phyloP scores from a whole-genome alignment of 1,140 invertebrate species.

The Bacillus rossius region DNA sequence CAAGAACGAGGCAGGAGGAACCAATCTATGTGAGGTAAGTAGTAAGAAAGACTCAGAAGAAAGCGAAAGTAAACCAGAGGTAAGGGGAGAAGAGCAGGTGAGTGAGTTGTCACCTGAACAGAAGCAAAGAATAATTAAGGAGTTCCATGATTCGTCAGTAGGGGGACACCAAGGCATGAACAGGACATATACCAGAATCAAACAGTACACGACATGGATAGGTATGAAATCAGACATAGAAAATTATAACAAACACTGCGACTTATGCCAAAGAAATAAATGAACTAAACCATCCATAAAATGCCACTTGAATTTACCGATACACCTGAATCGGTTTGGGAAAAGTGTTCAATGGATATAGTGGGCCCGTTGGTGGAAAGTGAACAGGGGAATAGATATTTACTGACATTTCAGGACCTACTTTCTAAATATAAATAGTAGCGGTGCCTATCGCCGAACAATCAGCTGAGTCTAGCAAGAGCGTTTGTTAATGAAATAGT shows the following conservation, averaged over 20 bases:
- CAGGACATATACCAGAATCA: background rate
- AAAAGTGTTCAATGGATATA: conserved; percentile 13
- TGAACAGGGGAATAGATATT: conserved; percentile 13
- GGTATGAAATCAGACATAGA: background rate
- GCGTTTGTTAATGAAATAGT: background rate
- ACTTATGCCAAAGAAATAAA: background rate
- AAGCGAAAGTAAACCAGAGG: too few species aligned
- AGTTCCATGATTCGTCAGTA: background rate
- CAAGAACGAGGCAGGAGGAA: too few species aligned
- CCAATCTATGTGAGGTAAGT: too few species aligned
- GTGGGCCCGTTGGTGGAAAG: conserved; percentile 16
- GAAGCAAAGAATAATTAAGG: background rate
- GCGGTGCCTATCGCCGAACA: conserved; percentile 11
- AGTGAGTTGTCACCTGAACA: background rate
- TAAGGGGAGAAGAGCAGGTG: too few species aligned
- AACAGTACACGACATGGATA: background rate
- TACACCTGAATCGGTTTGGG: background rate
- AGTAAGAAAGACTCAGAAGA: too few species aligned
- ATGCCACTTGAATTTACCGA: background rate
- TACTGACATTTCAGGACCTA: conserved; percentile 16
- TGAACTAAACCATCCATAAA: background rate
- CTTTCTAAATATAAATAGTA: conserved; percentile 12
- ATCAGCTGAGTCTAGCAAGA: background rate
- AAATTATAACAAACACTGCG: background rate
- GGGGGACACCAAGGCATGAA: background rate